phyloP scores from a whole-genome alignment of 2,113 vertebrate species.

The Dolichotis patagonum region DNA sequence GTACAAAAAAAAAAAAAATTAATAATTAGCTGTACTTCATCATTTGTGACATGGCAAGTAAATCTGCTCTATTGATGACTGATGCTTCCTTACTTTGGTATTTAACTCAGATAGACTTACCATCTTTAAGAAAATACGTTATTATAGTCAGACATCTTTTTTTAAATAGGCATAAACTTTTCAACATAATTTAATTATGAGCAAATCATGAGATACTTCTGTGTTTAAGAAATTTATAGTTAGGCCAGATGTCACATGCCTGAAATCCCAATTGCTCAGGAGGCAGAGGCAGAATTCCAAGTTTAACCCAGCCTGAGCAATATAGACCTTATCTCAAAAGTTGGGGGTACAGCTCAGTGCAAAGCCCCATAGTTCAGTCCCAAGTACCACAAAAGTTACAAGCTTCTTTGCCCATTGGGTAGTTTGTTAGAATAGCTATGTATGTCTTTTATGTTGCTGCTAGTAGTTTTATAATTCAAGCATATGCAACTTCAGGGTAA shows the following conservation, averaged over 20 bases:
- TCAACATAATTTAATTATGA: conserved; percentile 42
- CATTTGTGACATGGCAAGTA: conserved; percentile 6
- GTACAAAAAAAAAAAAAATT: neutral
- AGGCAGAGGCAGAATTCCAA: neutral
- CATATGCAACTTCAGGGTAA: neutral
- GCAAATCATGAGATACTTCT: conserved; percentile 36
- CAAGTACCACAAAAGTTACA: neutral
- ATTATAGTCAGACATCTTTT: conserved; percentile 17
- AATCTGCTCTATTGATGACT: neutral
- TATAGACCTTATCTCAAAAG: neutral
- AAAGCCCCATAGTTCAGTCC: neutral
- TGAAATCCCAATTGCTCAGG: neutral
- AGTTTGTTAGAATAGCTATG: conserved; percentile 4
- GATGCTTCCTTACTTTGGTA: conserved; percentile 38
- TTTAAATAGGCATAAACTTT: conserved; percentile 15
- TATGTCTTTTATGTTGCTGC: neutral
- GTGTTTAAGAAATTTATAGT: conserved; percentile 30
- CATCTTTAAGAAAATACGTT: conserved; percentile 37
- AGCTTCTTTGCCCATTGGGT: neutral
- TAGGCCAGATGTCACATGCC: neutral
- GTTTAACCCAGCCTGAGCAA: neutral
- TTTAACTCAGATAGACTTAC: neutral
- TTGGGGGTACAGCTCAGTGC: neutral
- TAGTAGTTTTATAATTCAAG: conserved; percentile 37
- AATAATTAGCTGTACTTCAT: neutral